A percentile compares a stretch with the other conserved stretches of the same genome.
Evolutionary conservation across 2,888 invertebrate genomes (phyloP).

Genomic region (Pelosia muscerda): DNA sequence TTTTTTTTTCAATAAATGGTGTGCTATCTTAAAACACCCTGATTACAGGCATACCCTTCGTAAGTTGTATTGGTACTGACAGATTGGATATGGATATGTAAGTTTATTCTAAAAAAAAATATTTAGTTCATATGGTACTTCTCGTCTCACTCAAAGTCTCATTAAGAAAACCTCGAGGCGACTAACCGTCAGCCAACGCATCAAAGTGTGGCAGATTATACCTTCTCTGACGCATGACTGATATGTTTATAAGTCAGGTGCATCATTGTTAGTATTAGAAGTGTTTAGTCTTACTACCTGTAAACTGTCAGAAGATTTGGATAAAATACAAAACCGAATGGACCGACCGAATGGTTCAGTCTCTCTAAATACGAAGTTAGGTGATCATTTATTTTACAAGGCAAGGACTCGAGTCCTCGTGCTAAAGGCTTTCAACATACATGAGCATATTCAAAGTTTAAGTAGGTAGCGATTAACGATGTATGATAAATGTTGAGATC

Average conservation of each 20-base stretch:
- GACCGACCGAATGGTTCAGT: no score
- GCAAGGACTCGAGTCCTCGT: background rate
- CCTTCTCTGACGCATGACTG: no score
- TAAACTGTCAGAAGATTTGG: background rate
- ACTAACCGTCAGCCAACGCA: no score
- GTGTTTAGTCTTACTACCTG: background rate
- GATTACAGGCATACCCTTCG: background rate
- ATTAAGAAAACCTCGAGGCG: no score
- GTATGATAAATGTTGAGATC: background rate
- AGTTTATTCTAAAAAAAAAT: no score
- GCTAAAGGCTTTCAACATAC: background rate
- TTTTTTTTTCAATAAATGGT: background rate
- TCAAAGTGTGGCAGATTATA: no score
- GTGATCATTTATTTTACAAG: background rate
- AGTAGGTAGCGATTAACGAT: background rate
- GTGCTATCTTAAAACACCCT: background rate
- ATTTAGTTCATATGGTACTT: no score
- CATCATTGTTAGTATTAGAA: background rate
- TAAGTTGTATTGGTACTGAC: no score
- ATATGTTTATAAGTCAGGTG: no score
- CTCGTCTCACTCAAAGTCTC: no score
- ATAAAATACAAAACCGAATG: no score
- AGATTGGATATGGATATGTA: no score
- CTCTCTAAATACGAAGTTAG: background rate
- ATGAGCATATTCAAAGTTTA: background rate